phyloP scores from a whole-genome alignment of 2,797 vertebrate genomes.

The Atherinosoma microstoma region DNA sequence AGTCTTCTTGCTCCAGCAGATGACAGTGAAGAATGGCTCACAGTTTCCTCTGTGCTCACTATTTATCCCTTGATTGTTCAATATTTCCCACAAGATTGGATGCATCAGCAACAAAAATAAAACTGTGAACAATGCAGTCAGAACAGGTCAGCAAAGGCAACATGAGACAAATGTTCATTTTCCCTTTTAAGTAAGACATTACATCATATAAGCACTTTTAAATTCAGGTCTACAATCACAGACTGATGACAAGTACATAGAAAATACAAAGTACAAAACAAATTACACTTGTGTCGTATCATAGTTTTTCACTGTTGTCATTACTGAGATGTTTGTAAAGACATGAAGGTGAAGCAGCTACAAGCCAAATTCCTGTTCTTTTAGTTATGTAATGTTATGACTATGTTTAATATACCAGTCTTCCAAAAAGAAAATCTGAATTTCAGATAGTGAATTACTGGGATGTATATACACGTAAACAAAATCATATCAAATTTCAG shows the following conservation, averaged over 20 bases:
- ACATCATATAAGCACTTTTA: background rate
- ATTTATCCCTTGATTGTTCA: slow-evolving; percentile 29
- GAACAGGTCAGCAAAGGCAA: background rate
- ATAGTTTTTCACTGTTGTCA: background rate
- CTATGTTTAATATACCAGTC: background rate
- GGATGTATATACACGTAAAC: background rate
- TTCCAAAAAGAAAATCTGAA: background rate
- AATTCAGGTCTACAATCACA: background rate
- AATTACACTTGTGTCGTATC: slow-evolving; percentile 1
- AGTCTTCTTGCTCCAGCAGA: slow-evolving; percentile 51
- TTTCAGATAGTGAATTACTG: background rate
- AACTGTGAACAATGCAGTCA: background rate
- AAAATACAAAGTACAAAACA: background rate
- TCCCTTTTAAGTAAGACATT: background rate
- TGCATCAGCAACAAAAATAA: background rate
- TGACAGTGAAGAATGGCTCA: slow-evolving; percentile 60
- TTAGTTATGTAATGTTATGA: background rate
- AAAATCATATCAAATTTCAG: no score
- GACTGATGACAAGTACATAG: background rate
- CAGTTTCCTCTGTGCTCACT: slow-evolving; percentile 40
- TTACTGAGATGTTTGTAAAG: background rate
- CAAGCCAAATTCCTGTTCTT: background rate
- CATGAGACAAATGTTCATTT: background rate
- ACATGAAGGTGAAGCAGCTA: background rate
- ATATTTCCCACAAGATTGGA: slow-evolving; percentile 42